Conservation (phyloP, 1,140 invertebrate genomes). For the Brachionus asplanchnoidis region DNA sequence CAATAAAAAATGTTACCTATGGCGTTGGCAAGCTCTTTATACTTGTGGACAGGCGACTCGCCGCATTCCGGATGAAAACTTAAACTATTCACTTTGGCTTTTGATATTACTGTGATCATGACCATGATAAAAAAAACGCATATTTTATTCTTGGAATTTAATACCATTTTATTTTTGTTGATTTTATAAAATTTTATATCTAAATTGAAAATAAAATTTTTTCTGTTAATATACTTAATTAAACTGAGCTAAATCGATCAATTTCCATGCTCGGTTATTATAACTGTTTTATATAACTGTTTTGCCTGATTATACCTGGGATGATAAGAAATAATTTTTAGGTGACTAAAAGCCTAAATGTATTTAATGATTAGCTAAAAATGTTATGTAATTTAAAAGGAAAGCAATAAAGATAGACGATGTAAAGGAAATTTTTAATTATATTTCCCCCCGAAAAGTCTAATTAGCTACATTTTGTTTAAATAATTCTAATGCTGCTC, state of each 20-base stretch:
- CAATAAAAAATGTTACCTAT: neutral
- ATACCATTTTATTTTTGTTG: neutral
- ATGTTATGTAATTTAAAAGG: neutral
- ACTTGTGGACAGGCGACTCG: constrained; percentile 23
- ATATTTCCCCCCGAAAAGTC: neutral
- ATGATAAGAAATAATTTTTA: neutral
- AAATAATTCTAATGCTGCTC: neutral
- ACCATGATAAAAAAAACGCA: constrained; percentile 2
- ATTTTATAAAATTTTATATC: neutral
- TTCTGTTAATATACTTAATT: neutral
- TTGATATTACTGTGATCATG: neutral
- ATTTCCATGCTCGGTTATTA: neutral
- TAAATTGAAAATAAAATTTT: neutral
- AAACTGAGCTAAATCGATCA: neutral
- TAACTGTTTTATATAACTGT: neutral
- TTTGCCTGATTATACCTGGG: neutral
- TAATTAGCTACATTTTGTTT: neutral
- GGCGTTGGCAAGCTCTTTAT: constrained; percentile 15
- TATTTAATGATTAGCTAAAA: neutral
- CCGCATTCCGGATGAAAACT: constrained; percentile 40
- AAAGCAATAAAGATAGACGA: neutral
- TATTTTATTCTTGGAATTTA: constrained; percentile 34
- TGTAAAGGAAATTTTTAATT: neutral
- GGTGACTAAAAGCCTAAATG: neutral
- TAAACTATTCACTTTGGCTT: neutral